Base-by-base conservation (phyloP, 2,888 invertebrate species). In the Vanessa cardui region DNA sequence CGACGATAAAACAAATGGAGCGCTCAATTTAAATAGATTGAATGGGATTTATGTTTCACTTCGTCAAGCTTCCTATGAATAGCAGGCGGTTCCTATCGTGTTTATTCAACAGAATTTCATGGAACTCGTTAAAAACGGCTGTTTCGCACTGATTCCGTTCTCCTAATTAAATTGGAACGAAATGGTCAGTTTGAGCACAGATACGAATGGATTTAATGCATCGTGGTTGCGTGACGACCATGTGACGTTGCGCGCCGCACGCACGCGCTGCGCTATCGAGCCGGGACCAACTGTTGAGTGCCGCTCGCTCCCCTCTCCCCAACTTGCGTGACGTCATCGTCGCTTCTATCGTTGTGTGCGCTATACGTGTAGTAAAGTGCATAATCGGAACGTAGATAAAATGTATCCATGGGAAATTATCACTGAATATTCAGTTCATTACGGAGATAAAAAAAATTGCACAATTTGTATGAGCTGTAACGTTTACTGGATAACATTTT, bases 11-110 rank as follows among this genome's bases (percentile, higher is more conserved):
- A 90, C 89, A 89, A 90, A 90, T 88, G 85, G 87, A 86, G 84
- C 84, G 84, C 81, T 87, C 89, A 88, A 88, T 90, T 90, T 89
- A 88, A 90, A 89, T 87, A 89, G 86, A 90, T 90, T 88, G 88
- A 88, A 89, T 83, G 83, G 85, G 89, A 91, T 90, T 90, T 89
- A 84, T 89, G 86, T 90, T 88, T 86, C 84, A 88, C 88, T 89
- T 84, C 81, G 83, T 81, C 84, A 83, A 68, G 85, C 82, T 83
- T 80, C 81, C 77, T 77, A 77, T 80, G 82, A 77, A 77, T 83
- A 81, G 82, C 79, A 78, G 78, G 76, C 58, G 62, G 58, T 66
- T 62, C 54, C 52, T 33, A 65, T 66, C 68, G 56, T 71, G 73
- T 64, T 70, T 63, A 50, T 71, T 64, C 70, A 76, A 76, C 74